Evolutionary conservation across 2,113 vertebrate species (phyloP), one percentile per base, ranked within the genome.

Genomic region (Struthio camelus): DNA sequence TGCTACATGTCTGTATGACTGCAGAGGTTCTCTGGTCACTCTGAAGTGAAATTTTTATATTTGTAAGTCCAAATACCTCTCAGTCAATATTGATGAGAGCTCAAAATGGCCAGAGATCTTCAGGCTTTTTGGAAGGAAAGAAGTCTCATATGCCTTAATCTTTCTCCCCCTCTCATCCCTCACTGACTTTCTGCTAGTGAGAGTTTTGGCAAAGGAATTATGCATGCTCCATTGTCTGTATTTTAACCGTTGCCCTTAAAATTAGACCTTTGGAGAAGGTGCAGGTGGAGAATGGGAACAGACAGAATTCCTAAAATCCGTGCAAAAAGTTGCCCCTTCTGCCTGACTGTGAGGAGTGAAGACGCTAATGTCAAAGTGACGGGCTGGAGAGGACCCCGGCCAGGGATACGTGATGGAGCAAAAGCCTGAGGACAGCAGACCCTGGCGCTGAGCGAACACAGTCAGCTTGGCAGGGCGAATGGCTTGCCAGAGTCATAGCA

Each of bases 381-480:
- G 5, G 28, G 23, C 7, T 2, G 1, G 4, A 1, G 3, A 91
- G 70, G 80, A 62, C 9, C 10, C 32, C 25, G n/a, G 50, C 16
- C 61, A 58, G 80, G 91, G 88, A 94, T 82, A 97, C 70, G 69
- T 69, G 94, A 76, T 84, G 59, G 81, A 84, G 80, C 77, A 59
- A 93, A 92, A 80, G 64, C 59, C 48, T 53, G 44, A 23, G 72
- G 69, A 61, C 11, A 51, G 56, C 61, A 76, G 66, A 91, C 78
- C 36, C 54, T 97, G 96, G 95, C 95, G 91, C 96, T 97, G 90
- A 42, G 75, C 84, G 54, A 80, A 81, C 81, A 67, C 67, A 65
- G 86, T 85, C 92, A 76, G 54, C 61, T 83, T 92, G 90, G 95
- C 90, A 95, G 73, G 83, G 61, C 79, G 70, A 80, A 59, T 88